Evolutionary conservation across 2,888 invertebrate species (phyloP), one percentile per base, ranked within the genome.

Genomic region (Stratiomys singularior): DNA sequence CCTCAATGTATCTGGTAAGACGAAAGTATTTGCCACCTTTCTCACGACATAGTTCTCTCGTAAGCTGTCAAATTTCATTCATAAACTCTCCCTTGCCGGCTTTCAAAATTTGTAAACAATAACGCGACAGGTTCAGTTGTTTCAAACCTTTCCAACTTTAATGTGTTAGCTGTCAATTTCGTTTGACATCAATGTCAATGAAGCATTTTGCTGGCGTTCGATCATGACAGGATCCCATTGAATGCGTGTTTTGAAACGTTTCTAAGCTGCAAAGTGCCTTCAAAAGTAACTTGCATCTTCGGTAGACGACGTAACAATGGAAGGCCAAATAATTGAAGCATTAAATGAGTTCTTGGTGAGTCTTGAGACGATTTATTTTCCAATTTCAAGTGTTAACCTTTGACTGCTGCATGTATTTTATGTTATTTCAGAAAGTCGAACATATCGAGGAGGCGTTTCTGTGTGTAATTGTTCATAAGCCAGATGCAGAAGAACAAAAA

Each of bases 381-480:
- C n/a, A n/a, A n/a, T n/a, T n/a, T 13, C 18, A 21, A 47, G n/a
- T 2, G 23, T 44, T 44, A 44, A 13, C 7, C 13, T 7, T 44
- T 44, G 44, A n/a, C 44, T 9, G 7, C 4, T 2, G 60, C 2
- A 3, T 56, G 7, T 23, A n/a, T 71, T n/a, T 64, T 47, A 56
- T 30, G 67, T 23, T 25, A 18, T 80, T 88, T 88, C 82, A 94
- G 94, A 91, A 92, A 85, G 93, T 95, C 7, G 95, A 96, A 84
- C 90, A 92, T 0, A 93, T 95, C 44, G 96, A 96, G 84, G 95
- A 96, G 86, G 95, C 96, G 0, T 97, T 98, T 84, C 94, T 94
- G 84, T 94, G 94, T 82, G 95, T 94, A 82, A 90, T 97, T 78
- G 93, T 96, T 0, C 93, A 96, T 83, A 92, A 93, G 81, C 89